Evolutionary conservation across 2,113 vertebrate genomes (phyloP), one percentile per base, ranked within the genome.

Genomic region (Oreochromis aureus): DNA sequence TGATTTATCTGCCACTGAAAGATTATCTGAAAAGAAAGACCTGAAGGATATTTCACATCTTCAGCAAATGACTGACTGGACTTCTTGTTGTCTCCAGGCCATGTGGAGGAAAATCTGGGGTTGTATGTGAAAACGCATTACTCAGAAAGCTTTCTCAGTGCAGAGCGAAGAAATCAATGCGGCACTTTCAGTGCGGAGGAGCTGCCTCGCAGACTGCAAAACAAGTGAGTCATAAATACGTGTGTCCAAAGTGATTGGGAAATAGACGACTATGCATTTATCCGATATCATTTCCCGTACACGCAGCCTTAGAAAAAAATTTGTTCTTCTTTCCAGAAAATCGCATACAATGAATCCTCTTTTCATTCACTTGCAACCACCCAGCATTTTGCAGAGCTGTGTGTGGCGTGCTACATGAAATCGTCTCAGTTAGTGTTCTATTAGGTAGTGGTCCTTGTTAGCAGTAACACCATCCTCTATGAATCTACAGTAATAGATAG

Each of bases 171-270:
- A 10, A n/a, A 2, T 3, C 46, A 44, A 41, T 27, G 30, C 0
- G 18, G 4, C 0, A 6, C 41, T 61, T 87, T 88, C n/a, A 6
- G 19, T 85, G 22, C 27, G 39, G 84, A 88, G 4, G 80, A 76
- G 61, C 46, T 91, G 32, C 82, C 46, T 32, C 63, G 24, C 2
- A 90, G 34, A 16, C 85, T 95, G 6, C 55, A 59, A 6, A 85
- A 88, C 90, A 93, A 85, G 92, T 95, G 83, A 81, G 91, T 91
- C 80, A 87, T 6, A 30, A 34, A 87, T 16, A n/a, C 39, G 16
- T 2, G 18, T 19, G 32, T 89, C 16, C 11, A 2, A 36, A 27
- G 9, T 10, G 39, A 22, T 34, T 2, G 7, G 3, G 6, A 2
- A 39, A 88, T n/a, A 16, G 7, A 27, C 48, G 2, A 53, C 24